phyloP scores from a whole-genome alignment of 2,113 vertebrate genomes.

The Pogona vitticeps region DNA sequence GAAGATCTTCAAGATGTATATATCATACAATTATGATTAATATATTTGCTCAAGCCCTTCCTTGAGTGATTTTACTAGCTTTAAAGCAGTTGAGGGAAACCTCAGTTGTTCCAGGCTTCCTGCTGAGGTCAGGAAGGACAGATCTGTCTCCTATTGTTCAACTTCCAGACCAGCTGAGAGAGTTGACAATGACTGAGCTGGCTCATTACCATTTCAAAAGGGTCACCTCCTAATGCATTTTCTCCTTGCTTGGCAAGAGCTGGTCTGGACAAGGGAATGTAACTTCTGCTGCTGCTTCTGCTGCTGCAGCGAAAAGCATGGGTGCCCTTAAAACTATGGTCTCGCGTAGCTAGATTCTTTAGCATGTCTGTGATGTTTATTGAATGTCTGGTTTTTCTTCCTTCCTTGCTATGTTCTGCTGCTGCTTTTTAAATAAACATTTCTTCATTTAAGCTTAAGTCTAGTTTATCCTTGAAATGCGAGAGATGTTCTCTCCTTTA shows the following conservation, averaged over 20 bases:
- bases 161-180: neutral
- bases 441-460: neutral
- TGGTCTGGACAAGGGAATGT: neutral
- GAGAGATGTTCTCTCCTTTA: neutral
- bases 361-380: neutral
- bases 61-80: neutral
- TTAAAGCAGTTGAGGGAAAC: constrained; percentile 9
- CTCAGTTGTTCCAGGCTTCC: neutral
- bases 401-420: neutral
- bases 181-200: neutral
- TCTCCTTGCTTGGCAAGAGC: neutral
- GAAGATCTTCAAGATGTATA: neutral
- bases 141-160: constrained; percentile 13
- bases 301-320: neutral
- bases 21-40: neutral
- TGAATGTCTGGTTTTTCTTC: neutral
- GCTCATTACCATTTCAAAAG: constrained; percentile 6
- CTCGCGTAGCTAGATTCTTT: neutral
- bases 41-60: neutral
- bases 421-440: neutral
- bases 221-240: neutral
- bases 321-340: neutral
- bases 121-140: constrained; percentile 5
- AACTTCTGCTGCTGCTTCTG: neutral
- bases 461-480: neutral